These are phyloP conservation scores for Glossosoma conforme DNA, from an alignment of 1,140 invertebrate genomes.

Conservation along the genomic window DNA sequence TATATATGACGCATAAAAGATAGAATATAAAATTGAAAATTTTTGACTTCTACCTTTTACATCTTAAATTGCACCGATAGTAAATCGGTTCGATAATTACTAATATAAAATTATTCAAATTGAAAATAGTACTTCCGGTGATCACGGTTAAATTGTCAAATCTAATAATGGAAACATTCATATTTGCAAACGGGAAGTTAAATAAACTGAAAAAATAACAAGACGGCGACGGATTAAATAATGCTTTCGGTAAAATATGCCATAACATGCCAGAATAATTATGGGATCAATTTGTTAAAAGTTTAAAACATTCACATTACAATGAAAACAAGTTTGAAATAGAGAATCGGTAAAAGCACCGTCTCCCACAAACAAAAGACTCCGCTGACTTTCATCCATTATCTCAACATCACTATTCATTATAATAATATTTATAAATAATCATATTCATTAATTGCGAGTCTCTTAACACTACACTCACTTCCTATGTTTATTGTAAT, in stretches of 20 bases:
- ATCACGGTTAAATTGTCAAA: no score
- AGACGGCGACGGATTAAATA: not conserved
- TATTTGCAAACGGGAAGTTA: no score
- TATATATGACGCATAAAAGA: constrained; percentile 28
- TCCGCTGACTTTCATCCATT: constrained; percentile 13
- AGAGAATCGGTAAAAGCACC: constrained; percentile 3
- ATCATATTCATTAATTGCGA: constrained; percentile 27
- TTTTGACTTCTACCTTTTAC: constrained; percentile 25
- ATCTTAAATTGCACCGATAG: constrained; percentile 16
- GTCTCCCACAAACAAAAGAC: constrained; percentile 15
- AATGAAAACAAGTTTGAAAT: constrained; percentile 24
- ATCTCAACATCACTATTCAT: constrained; percentile 18
- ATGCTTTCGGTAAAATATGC: not conserved
- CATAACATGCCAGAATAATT: no score
- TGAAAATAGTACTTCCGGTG: constrained; percentile 9
- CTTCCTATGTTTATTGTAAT: constrained; percentile 17
- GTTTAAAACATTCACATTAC: constrained; percentile 24
- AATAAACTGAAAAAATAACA: no score
- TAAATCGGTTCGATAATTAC: constrained; percentile 17
- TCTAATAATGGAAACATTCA: no score
- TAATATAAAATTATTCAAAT: constrained; percentile 19
- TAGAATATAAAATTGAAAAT: constrained; percentile 32
- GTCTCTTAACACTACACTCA: constrained; percentile 27
- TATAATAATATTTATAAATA: constrained; percentile 17
- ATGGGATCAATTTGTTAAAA: not conserved